A percentile compares a stretch with the other conserved stretches of the same genome.
Evolutionary conservation across 2,113 vertebrate species (phyloP).

Genomic region (Sorex araneus): DNA sequence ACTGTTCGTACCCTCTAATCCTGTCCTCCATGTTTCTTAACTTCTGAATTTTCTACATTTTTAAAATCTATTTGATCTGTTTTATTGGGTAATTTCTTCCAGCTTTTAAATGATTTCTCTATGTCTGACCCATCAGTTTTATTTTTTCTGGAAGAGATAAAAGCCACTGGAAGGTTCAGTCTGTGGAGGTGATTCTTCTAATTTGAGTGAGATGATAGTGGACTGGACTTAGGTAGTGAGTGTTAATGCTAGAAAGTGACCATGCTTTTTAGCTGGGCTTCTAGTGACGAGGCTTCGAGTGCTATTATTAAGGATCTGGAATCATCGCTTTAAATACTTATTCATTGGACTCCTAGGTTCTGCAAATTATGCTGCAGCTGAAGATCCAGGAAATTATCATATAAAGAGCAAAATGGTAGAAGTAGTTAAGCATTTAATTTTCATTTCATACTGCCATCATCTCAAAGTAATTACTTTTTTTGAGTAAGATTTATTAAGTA

Average conservation of each 20-base stretch:
- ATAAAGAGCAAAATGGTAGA: not conserved
- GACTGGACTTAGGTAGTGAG: not conserved
- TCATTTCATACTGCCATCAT: not conserved
- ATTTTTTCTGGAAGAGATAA: not conserved
- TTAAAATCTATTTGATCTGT: not conserved
- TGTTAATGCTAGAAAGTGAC: not conserved
- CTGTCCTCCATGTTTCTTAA: not conserved
- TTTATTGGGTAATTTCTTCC: not conserved
- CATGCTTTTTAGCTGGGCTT: too few relatives aligned
- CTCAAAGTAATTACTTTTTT: conserved; percentile 45
- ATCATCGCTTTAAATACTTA: not conserved
- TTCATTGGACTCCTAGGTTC: not conserved
- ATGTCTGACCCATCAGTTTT: not conserved
- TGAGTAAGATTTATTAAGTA: conserved; percentile 24
- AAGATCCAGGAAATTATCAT: not conserved
- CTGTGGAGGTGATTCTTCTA: not conserved
- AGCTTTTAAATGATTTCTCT: not conserved
- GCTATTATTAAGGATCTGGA: not conserved
- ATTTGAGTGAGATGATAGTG: not conserved
- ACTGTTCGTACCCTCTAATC: not conserved
- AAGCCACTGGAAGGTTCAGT: not conserved
- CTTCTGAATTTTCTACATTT: not conserved
- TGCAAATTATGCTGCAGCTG: not conserved
- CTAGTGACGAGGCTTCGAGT: not conserved
- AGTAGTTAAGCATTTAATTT: conserved; percentile 45